phyloP scores from a whole-genome alignment of 2,888 invertebrate species.

The Xestobium rufovillosum region DNA sequence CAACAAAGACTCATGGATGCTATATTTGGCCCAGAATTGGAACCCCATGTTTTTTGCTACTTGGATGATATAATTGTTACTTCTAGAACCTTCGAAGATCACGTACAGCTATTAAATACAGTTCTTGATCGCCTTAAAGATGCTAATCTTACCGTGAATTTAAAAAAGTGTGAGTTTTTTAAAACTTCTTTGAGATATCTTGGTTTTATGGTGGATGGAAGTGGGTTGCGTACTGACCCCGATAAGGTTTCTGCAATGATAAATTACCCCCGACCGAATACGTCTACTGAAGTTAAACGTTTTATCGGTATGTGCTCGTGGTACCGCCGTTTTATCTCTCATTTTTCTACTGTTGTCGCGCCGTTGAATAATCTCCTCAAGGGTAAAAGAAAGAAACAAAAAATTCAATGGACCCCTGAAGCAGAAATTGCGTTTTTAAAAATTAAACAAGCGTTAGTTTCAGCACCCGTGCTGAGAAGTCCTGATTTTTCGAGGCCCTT shows the following conservation, averaged over 20 bases:
- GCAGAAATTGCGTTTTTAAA: constrained; percentile 18
- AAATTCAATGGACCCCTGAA: constrained; percentile 16
- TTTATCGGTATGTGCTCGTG: constrained; percentile 28
- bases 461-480: too few relatives aligned
- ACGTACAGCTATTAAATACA: constrained; percentile 19
- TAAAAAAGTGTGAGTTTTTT: constrained; percentile 26
- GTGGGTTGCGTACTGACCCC: constrained; percentile 26
- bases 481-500: too few relatives aligned
- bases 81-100: constrained; percentile 22
- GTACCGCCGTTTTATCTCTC: constrained; percentile 26
- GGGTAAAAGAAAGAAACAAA: too few relatives aligned
- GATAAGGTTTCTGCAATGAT: constrained; percentile 26
- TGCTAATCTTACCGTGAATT: constrained; percentile 25
- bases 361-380: constrained; percentile 19
- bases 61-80: constrained; percentile 27
- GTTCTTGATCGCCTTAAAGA: constrained; percentile 17
- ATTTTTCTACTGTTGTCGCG: constrained; percentile 24
- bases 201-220: constrained; percentile 25
- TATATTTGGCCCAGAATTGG: constrained; percentile 19
- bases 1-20: constrained; percentile 22
- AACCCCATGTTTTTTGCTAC: constrained; percentile 20
- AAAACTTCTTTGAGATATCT: constrained; percentile 23
- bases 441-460: too few relatives aligned
- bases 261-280: constrained; percentile 24
- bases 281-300: constrained; percentile 26